Base-by-base conservation (phyloP, 2,113 vertebrate genomes). In the Clarias gariepinus region DNA sequence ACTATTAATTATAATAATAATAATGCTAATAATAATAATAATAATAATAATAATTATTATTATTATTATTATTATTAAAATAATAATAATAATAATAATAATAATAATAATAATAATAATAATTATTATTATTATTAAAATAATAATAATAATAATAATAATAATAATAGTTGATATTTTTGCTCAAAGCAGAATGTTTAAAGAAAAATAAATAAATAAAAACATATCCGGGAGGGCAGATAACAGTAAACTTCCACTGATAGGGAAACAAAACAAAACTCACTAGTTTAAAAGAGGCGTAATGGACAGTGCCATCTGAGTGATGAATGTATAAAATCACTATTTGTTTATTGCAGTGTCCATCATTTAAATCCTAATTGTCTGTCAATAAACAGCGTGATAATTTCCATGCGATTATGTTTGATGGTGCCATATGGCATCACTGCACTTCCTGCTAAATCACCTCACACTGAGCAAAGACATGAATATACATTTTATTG, bases 401-500 rank as follows among this genome's bases (percentile, higher is more conserved):
- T 90, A 68, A 88, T 90, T 90, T 86, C 87, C 60, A 41, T 84
- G 36, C 63, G 77, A 87, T 90, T 90, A 88, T 90, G 68, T 92
- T 90, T 91, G 85, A 91, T 91, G 77, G 86, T 86, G 81, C 89
- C 90, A 88, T 83, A 83, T 78, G 89, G 85, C 85, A 74, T 81
- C 82, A 91, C 89, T 89, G 19, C 86, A 64, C 36, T 89, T 84
- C 80, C 83, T 82, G 52, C 80, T 86, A 61, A 55, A 87, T 88
- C 83, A 86, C 64, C 81, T 85, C 90, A 86, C 78, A 85, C 83
- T 79, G 66, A 81, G 82, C 64, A 85, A 84, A 79, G 83, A 84
- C 60, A 61, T 93, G 90, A 91, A 91, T 90, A 90, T 85, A 89
- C 21, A 87, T 89, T 89, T 82, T 87, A 88, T 90, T 90, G 86